Conservation (phyloP, 2,113 vertebrate species). For the Serilophus lunatus region DNA sequence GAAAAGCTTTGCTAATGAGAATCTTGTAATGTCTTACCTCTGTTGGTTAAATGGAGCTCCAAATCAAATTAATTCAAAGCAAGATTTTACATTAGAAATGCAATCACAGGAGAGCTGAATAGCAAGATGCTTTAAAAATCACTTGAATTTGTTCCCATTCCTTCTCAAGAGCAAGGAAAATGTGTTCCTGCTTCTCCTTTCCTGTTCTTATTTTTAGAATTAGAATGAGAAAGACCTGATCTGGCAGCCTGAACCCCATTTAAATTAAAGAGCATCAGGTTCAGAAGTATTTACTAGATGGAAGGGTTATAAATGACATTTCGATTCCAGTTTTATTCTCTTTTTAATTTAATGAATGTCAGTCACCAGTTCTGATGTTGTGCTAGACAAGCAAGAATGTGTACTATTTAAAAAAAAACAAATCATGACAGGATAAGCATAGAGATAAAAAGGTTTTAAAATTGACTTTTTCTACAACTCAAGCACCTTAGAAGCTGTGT, state of each 20-base stretch:
- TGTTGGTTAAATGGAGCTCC: not conserved
- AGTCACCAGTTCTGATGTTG: not conserved
- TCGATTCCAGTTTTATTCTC: not conserved
- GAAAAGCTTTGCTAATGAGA: not conserved
- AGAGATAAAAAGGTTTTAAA: not conserved
- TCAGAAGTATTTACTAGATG: not conserved
- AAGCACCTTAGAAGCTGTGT: not conserved
- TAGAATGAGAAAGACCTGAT: not conserved
- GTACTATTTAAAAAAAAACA: not conserved
- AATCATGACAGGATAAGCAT: not conserved
- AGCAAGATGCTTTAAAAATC: not conserved
- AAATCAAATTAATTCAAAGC: constrained; percentile 19
- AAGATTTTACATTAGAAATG: not conserved
- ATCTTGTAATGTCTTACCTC: not conserved
- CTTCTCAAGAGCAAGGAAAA: not conserved
- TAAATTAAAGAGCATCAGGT: not conserved
- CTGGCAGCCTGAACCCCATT: not conserved
- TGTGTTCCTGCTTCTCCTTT: not conserved
- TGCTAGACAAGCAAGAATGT: not conserved
- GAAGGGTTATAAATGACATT: not conserved
- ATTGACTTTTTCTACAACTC: not conserved
- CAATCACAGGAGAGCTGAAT: not conserved
- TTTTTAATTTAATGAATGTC: not conserved
- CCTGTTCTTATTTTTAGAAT: constrained; percentile 1
- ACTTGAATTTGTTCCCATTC: constrained; percentile 9